These are phyloP conservation scores for Epizoanthus fatuus DNA, from an alignment of 92 coral and sea anemone genomes.

Conservation along the genomic window DNA sequence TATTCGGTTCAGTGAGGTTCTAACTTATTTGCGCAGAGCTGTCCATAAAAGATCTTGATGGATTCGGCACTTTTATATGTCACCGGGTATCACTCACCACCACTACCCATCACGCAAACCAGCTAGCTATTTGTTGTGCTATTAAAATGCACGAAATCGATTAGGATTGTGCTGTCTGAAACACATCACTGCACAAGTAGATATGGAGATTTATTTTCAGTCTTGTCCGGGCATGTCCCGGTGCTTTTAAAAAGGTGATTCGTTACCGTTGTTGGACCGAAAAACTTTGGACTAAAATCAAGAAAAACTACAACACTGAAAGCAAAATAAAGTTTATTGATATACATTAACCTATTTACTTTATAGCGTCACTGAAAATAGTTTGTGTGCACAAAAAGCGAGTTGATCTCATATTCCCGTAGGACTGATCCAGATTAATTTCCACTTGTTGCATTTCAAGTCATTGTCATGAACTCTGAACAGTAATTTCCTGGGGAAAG, in stretches of 20 bases:
- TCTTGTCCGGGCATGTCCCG: slow-evolving; percentile 38
- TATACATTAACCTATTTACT: slow-evolving; percentile 10
- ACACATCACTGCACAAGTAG: slow-evolving; percentile 20
- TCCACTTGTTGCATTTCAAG: too few species aligned
- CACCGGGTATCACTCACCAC: neutral
- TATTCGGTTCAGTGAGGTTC: slow-evolving; percentile 6
- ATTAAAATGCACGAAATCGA: neutral
- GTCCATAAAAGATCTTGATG: neutral
- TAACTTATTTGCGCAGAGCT: neutral
- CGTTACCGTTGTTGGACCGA: neutral
- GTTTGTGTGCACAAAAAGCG: too few species aligned
- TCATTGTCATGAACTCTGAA: too few species aligned
- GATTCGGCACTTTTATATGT: slow-evolving; percentile 11
- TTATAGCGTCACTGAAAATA: slow-evolving; percentile 14
- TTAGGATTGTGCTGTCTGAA: slow-evolving; percentile 9
- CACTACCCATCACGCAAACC: neutral
- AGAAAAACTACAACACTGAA: neutral
- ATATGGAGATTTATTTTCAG: too few species aligned
- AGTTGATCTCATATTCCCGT: neutral
- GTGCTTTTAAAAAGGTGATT: neutral
- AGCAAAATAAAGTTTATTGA: neutral
- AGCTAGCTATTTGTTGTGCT: neutral
- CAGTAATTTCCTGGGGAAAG: neutral
- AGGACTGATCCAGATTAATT: too few species aligned
- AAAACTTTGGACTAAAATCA: too few species aligned